phyloP scores from a whole-genome alignment of 2,797 vertebrate genomes.

The Falco naumanni region DNA sequence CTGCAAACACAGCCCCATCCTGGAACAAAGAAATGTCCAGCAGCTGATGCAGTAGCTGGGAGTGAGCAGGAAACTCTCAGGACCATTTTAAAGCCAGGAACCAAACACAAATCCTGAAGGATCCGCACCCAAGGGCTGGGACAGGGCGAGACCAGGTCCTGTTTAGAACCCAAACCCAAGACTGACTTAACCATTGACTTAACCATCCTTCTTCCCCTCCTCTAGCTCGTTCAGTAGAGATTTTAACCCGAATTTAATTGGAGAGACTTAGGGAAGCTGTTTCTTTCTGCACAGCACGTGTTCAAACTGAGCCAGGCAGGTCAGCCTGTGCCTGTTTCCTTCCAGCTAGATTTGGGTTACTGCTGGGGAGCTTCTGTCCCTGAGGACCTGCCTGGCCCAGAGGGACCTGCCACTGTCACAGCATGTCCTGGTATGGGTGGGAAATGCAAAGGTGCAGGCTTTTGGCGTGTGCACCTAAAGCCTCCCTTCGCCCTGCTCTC shows the following conservation, averaged over 20 bases:
- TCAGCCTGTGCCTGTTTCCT: background rate
- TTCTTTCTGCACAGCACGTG: background rate
- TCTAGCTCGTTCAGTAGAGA: background rate
- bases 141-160: background rate
- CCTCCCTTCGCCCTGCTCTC: rapidly evolving
- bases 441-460: background rate
- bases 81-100: background rate
- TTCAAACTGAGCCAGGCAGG: background rate
- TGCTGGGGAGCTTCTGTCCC: background rate
- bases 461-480: background rate
- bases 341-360: rapidly evolving
- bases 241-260: background rate
- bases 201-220: background rate
- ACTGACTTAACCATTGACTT: background rate
- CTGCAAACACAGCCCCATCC: background rate
- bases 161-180: background rate
- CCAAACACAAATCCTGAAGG: background rate
- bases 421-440: background rate
- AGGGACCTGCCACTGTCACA: background rate
- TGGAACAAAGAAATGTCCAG: background rate
- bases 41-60: background rate
- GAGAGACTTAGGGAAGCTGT: background rate
- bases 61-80: background rate
- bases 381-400: background rate
- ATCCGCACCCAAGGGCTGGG: background rate